A percentile compares a stretch with the other conserved stretches of the same genome.
These are phyloP conservation scores for Lepas anatifera DNA, from an alignment of 2,888 invertebrate species.

Conservation along the genomic window DNA sequence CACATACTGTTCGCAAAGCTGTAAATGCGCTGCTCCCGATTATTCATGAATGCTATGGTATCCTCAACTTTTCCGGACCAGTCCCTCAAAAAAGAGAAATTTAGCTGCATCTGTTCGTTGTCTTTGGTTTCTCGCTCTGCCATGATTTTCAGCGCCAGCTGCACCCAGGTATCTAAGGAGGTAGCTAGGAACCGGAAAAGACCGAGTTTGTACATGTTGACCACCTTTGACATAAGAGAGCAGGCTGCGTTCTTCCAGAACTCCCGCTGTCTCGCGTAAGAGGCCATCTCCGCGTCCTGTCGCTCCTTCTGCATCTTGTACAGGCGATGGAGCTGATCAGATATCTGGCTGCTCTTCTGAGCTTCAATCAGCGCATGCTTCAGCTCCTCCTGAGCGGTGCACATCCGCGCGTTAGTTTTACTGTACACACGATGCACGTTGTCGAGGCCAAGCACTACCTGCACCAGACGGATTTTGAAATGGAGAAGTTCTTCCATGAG, in stretches of 20 bases:
- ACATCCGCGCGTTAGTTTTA: neutral
- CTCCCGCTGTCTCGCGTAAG: neutral
- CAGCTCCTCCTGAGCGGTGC: neutral
- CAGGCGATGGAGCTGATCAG: neutral
- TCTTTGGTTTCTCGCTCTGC: neutral
- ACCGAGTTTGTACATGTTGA: neutral
- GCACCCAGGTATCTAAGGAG: neutral
- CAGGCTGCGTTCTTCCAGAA: neutral
- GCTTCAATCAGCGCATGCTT: neutral
- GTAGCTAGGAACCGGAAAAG: neutral
- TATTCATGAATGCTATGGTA: neutral
- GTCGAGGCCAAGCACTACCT: neutral
- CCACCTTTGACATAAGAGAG: neutral
- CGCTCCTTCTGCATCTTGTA: neutral
- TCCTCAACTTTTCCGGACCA: neutral
- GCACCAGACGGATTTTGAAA: slow-evolving; percentile 5
- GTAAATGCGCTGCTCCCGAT: neutral
- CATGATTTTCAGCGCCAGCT: neutral
- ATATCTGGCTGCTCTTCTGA: neutral
- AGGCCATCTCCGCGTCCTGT: neutral
- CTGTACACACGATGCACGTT: neutral
- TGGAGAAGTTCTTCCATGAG: neutral
- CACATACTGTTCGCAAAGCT: neutral
- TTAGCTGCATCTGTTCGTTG: neutral
- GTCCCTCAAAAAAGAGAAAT: neutral